phyloP scores from a whole-genome alignment of 1,140 invertebrate genomes.

The Psilanteris sp. region DNA sequence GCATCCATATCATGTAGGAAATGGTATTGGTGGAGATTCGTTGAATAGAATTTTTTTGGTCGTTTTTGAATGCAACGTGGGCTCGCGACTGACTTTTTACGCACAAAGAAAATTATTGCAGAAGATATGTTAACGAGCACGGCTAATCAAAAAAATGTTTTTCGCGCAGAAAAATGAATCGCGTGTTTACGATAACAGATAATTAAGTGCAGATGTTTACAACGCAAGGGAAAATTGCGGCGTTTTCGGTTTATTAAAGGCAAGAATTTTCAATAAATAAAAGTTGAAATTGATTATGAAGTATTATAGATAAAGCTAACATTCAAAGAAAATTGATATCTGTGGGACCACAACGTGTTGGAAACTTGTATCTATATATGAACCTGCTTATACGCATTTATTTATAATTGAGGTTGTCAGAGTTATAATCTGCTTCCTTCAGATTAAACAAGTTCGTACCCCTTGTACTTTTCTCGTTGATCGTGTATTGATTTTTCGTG shows the following conservation, averaged over 20 bases:
- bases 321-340: slow-evolving; percentile 39
- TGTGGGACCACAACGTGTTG: slow-evolving; percentile 9
- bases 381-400: slow-evolving; percentile 33
- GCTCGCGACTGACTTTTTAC: too few species aligned
- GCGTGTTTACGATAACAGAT: background rate
- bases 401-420: slow-evolving; percentile 45
- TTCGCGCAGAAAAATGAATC: background rate
- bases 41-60: too few species aligned
- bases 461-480: slow-evolving; percentile 5
- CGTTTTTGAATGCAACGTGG: too few species aligned
- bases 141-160: too few species aligned
- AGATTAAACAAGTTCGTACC: slow-evolving; percentile 33
- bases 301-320: slow-evolving; percentile 37
- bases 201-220: slow-evolving; percentile 12
- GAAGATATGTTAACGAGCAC: too few species aligned
- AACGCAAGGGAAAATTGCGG: slow-evolving; percentile 18
- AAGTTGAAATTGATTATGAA: slow-evolving; percentile 40
- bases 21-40: too few species aligned
- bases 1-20: too few species aligned
- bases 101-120: too few species aligned
- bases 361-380: slow-evolving; percentile 23
- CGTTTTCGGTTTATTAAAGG: slow-evolving; percentile 49
- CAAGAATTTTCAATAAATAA: slow-evolving; percentile 43
- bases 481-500: slow-evolving; percentile 25
- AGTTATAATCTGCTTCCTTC: slow-evolving; percentile 42